A percentile compares a stretch with the other conserved stretches of the same genome.
Conservation (phyloP, 2,888 invertebrate species). For the Dicyrtomina minuta region DNA sequence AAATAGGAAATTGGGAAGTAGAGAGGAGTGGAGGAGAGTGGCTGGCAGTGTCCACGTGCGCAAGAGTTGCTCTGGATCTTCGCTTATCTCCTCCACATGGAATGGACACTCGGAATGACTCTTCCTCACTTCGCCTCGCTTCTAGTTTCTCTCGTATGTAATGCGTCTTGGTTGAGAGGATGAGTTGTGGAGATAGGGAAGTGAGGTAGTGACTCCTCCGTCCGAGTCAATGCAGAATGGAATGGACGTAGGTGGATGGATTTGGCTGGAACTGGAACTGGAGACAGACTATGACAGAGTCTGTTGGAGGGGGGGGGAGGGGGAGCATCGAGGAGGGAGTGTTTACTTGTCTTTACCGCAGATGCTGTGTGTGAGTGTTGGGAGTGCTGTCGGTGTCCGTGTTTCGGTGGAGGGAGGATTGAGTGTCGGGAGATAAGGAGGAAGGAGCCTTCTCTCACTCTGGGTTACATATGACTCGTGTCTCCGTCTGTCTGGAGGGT, state of each 20-base stretch:
- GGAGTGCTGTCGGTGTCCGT: not conserved
- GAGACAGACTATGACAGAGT: not conserved
- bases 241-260: not conserved
- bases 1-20: no score
- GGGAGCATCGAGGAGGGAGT: not conserved
- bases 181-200: not conserved
- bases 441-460: slow-evolving; percentile 6
- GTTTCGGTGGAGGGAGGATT: not conserved
- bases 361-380: not conserved
- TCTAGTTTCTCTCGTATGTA: not conserved
- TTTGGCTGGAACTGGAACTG: no score
- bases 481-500: not conserved
- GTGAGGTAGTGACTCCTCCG: not conserved
- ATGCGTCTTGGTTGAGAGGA: not conserved
- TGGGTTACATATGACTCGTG: no score
- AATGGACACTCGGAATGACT: not conserved
- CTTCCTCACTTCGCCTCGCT: not conserved
- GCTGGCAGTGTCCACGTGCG: not conserved
- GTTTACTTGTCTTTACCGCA: slow-evolving; percentile 1
- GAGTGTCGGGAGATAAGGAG: not conserved
- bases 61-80: not conserved
- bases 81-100: not conserved
- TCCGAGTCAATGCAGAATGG: not conserved
- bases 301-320: not conserved
- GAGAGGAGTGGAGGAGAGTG: not conserved